A percentile compares a stretch with the other conserved stretches of the same genome.
Evolutionary conservation across 2,113 vertebrate genomes (phyloP).

Genomic region (Acrocephalus kingi): DNA sequence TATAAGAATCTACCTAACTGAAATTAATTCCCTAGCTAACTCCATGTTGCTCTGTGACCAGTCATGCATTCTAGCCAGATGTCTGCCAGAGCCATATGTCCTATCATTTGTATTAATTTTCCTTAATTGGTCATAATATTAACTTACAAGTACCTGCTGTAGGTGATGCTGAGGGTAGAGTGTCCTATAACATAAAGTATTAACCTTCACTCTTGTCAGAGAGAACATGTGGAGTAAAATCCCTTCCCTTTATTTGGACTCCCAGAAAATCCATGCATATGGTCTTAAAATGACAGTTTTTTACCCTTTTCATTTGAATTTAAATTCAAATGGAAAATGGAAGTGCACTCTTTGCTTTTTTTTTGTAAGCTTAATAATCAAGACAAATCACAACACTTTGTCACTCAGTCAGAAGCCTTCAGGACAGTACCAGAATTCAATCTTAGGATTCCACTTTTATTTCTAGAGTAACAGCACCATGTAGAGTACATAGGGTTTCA

Average conservation of each 20-base stretch:
- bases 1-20: background rate
- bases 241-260: background rate
- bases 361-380: background rate
- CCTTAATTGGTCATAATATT: slow-evolving; percentile 32
- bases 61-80: background rate
- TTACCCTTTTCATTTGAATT: background rate
- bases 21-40: background rate
- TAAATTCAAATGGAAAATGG: background rate
- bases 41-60: background rate
- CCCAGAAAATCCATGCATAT: background rate
- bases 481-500: background rate
- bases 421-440: background rate
- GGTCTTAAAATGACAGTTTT: background rate
- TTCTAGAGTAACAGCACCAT: background rate
- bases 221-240: background rate
- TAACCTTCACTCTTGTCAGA: background rate
- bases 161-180: background rate
- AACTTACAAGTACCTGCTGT: slow-evolving; percentile 10
- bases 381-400: background rate
- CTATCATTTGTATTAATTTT: slow-evolving; percentile 13
- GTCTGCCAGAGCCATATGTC: slow-evolving; percentile 12
- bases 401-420: background rate
- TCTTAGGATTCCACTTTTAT: background rate
- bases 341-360: background rate
- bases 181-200: background rate